These are phyloP conservation scores for Danio choprae DNA, from an alignment of 2,797 vertebrate genomes.

Conservation along the genomic window DNA sequence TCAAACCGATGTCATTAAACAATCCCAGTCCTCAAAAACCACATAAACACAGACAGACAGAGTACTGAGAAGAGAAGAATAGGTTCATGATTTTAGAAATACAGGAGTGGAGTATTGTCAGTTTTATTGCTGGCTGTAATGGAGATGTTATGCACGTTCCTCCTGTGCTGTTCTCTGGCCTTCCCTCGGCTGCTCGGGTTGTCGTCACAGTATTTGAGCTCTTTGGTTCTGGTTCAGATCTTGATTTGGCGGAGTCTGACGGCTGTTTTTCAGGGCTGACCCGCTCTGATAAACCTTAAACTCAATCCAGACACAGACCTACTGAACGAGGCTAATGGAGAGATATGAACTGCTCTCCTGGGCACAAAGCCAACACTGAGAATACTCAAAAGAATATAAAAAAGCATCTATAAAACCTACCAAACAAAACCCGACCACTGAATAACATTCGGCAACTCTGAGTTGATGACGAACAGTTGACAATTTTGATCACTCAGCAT, in stretches of 20 bases:
- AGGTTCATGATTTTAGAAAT: not conserved
- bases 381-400: constrained; percentile 40
- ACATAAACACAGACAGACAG: not conserved
- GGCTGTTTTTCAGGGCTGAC: constrained; percentile 32
- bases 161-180: constrained; percentile 21
- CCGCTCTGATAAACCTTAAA: constrained; percentile 54
- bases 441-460: not conserved
- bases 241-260: constrained; percentile 55
- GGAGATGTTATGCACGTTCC: not conserved
- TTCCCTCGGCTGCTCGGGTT: not conserved
- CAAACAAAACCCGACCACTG: too few relatives aligned
- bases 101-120: constrained; percentile 34
- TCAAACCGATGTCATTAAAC: too few relatives aligned
- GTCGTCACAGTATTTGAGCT: constrained; percentile 10
- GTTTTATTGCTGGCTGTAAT: not conserved
- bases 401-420: constrained; percentile 39
- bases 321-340: constrained; percentile 40
- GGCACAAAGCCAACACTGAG: constrained; percentile 48
- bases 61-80: not conserved
- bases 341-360: constrained; percentile 60
- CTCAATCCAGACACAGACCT: constrained; percentile 44
- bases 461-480: constrained; percentile 53
- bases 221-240: constrained; percentile 51
- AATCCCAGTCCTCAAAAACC: too few relatives aligned
- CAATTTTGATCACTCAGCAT: constrained; percentile 49